These are phyloP conservation scores for Notospermus geniculatus DNA, from an alignment of 1,140 invertebrate genomes.

Conservation along the genomic window DNA sequence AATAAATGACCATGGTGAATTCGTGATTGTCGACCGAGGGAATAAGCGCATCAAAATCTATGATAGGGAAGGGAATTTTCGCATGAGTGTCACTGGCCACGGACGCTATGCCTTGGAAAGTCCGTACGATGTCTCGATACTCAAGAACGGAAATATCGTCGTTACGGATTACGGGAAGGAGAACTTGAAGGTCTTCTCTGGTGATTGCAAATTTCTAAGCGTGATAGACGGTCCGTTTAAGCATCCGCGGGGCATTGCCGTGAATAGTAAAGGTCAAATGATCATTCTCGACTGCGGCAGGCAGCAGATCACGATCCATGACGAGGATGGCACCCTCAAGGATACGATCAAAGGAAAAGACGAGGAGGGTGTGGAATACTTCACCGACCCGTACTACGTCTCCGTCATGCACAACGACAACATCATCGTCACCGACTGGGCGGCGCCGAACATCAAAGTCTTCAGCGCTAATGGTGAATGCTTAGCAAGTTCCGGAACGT, in stretches of 20 bases:
- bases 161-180: constrained; percentile 46
- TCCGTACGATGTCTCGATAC: constrained; percentile 43
- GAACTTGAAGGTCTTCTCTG: constrained; percentile 42
- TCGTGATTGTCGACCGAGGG: constrained; percentile 45
- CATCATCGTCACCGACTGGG: constrained; percentile 45
- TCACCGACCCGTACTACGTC: constrained; percentile 48
- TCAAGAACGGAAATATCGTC: constrained; percentile 43
- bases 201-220: constrained; percentile 28
- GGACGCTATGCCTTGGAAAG: constrained; percentile 29
- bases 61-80: constrained; percentile 26
- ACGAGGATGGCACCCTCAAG: constrained; percentile 32
- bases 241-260: constrained; percentile 46
- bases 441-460: constrained; percentile 47
- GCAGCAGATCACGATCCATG: constrained; percentile 35
- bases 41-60: constrained; percentile 47
- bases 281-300: constrained; percentile 44
- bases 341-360: constrained; percentile 33
- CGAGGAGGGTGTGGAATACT: constrained; percentile 24
- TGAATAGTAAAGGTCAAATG: constrained; percentile 37
- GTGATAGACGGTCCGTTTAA: constrained; percentile 38
- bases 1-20: constrained; percentile 25
- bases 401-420: constrained; percentile 31
- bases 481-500: constrained; percentile 35
- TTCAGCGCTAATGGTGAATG: constrained; percentile 31
- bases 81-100: constrained; percentile 32